Evolutionary conservation across 2,888 invertebrate genomes (phyloP).

Genomic region (Hydrotaea diabolus): DNA sequence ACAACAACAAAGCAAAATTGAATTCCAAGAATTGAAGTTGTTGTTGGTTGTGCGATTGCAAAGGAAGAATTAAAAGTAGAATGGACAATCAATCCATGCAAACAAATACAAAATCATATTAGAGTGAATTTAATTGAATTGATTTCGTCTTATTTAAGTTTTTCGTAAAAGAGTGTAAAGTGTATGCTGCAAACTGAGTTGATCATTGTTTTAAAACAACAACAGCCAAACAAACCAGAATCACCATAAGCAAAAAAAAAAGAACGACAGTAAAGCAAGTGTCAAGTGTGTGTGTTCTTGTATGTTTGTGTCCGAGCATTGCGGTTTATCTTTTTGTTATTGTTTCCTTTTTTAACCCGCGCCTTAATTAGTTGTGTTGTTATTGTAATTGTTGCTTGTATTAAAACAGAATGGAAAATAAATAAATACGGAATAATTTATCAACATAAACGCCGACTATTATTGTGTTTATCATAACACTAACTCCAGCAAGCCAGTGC

Average conservation of each 20-base stretch:
- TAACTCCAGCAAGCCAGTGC: too few relatives aligned
- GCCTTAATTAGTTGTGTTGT: neutral
- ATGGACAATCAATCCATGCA: neutral
- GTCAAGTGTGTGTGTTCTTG: too few relatives aligned
- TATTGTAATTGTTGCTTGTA: neutral
- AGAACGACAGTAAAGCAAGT: too few relatives aligned
- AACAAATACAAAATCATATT: neutral
- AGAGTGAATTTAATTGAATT: neutral
- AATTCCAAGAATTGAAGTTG: constrained; percentile 33
- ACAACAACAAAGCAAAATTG: constrained; percentile 19
- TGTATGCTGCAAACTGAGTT: too few relatives aligned
- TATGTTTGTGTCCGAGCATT: neutral
- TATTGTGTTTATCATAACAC: neutral
- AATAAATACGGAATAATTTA: neutral
- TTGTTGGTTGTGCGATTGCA: neutral
- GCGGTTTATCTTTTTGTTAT: neutral
- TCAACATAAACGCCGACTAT: neutral
- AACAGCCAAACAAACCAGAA: neutral
- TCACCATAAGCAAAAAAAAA: neutral
- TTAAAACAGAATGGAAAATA: neutral
- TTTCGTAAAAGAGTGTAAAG: neutral
- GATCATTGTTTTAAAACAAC: neutral
- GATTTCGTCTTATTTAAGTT: neutral
- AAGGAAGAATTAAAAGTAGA: neutral
- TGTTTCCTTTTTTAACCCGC: neutral